phyloP scores from a whole-genome alignment of 2,888 invertebrate genomes.

The Argyra leucocephala region DNA sequence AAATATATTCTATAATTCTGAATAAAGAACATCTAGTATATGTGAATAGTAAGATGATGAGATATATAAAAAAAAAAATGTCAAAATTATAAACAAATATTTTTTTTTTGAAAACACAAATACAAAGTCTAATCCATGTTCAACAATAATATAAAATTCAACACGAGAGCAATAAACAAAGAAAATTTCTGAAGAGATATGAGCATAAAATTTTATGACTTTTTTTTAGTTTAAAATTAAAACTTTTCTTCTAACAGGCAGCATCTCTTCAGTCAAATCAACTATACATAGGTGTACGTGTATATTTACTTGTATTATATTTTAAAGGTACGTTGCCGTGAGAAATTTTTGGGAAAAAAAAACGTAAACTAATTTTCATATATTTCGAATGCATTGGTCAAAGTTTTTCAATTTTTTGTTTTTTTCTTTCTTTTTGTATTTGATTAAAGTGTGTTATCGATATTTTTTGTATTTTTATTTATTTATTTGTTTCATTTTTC shows the following conservation, averaged over 20 bases:
- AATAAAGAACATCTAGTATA: too few relatives aligned
- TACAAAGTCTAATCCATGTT: too few relatives aligned
- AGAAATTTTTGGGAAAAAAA: neutral
- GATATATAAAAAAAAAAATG: too few relatives aligned
- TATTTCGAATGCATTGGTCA: neutral
- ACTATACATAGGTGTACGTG: neutral
- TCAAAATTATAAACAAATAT: too few relatives aligned
- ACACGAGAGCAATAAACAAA: too few relatives aligned
- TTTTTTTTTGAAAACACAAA: too few relatives aligned
- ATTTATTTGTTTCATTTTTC: neutral
- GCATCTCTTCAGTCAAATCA: neutral
- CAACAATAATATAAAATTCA: too few relatives aligned
- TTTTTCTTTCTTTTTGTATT: neutral
- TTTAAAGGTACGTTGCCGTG: neutral
- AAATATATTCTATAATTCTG: too few relatives aligned
- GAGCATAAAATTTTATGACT: conserved; percentile 3
- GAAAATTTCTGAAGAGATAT: neutral
- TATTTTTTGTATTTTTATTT: too few relatives aligned
- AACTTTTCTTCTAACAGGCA: neutral
- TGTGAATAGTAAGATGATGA: too few relatives aligned
- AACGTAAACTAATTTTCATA: neutral
- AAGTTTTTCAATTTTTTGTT: neutral
- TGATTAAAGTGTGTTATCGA: too few relatives aligned
- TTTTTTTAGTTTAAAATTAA: neutral
- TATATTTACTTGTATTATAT: neutral